Conservation (phyloP, 2,113 vertebrate genomes). For the Atractosteus spatula region DNA sequence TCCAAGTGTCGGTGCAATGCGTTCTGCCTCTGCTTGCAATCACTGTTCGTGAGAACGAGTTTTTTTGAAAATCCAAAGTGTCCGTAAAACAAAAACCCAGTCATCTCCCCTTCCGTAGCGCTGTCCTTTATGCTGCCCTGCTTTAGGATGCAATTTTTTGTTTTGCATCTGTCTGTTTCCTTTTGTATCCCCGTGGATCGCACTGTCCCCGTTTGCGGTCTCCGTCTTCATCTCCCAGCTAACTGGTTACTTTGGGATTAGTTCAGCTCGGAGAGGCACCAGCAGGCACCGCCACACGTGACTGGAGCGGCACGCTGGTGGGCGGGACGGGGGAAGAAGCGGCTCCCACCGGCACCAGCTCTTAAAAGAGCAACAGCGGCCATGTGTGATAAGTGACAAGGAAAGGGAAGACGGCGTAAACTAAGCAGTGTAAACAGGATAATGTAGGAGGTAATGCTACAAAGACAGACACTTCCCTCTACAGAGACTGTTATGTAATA, state of each 20-base stretch:
- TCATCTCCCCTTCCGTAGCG: conserved; percentile 41
- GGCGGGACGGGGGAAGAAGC: conserved; percentile 54
- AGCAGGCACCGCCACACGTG: conserved; percentile 57
- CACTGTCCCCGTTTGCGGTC: conserved; percentile 25
- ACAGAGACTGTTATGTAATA: too few species aligned
- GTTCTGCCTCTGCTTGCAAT: conserved; percentile 25
- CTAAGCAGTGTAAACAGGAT: background rate
- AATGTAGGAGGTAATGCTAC: background rate
- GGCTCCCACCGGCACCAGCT: conserved; percentile 22
- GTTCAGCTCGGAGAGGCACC: conserved; percentile 45
- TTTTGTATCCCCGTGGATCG: conserved; percentile 5
- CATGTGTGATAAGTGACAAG: too few species aligned
- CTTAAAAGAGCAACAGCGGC: conserved; percentile 45
- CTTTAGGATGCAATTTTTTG: background rate
- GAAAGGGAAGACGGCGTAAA: too few species aligned
- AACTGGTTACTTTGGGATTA: conserved; percentile 52
- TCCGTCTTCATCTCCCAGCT: conserved; percentile 18
- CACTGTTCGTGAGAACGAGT: conserved; percentile 30
- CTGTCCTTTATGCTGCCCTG: background rate
- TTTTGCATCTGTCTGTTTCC: background rate
- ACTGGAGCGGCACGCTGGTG: conserved; percentile 51
- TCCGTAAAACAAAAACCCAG: conserved; percentile 27
- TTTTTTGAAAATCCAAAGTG: conserved; percentile 30
- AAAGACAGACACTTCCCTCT: too few species aligned
- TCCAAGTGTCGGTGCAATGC: conserved; percentile 17